These are phyloP conservation scores for Drosophila phalerata DNA, from an alignment of 2,888 invertebrate species.

Conservation along the genomic window DNA sequence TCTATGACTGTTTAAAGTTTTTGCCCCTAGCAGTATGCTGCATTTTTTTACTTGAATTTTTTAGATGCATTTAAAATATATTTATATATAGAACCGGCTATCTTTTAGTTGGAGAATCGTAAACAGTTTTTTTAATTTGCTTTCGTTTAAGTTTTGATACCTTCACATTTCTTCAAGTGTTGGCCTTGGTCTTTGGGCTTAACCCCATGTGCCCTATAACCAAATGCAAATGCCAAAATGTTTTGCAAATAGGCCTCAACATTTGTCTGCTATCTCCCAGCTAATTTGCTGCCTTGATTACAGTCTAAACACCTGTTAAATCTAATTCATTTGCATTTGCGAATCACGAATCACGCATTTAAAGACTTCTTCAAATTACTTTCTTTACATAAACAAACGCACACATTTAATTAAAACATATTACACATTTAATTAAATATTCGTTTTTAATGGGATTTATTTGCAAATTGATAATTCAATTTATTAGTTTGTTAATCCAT, in stretches of 20 bases:
- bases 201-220: neutral
- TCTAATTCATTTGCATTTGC: conserved; percentile 4
- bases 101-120: neutral
- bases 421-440: no score
- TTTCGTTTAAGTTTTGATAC: neutral
- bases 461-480: no score
- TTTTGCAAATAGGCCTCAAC: neutral
- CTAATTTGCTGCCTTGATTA: conserved; percentile 18
- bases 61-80: neutral
- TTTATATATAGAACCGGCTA: no score
- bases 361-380: neutral
- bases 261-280: neutral
- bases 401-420: no score
- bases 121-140: neutral
- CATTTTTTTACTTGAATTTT: neutral
- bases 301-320: neutral
- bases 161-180: neutral
- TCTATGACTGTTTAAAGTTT: neutral
- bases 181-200: conserved; percentile 1
- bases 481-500: no score
- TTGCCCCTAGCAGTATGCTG: neutral
- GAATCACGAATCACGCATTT: neutral
- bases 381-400: no score
- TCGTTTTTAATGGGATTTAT: no score
- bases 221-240: conserved; percentile 8